Percentiles rank a stretch among this genome's conserved stretches.
Conservation (phyloP, 2,113 vertebrate species). For the Mystacornis crossleyi region DNA sequence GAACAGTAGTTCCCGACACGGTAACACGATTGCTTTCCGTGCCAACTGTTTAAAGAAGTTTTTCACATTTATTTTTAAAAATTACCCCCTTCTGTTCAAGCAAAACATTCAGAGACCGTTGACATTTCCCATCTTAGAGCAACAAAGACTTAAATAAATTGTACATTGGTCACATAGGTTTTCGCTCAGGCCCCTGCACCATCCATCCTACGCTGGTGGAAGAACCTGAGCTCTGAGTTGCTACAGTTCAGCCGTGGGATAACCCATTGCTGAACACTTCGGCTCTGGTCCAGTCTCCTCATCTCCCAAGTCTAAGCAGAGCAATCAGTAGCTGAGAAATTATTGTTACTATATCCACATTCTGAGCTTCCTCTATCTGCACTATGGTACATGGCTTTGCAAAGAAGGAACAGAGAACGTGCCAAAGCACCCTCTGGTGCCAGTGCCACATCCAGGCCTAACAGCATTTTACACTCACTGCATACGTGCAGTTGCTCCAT, state of each 20-base stretch:
- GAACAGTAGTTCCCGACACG: neutral
- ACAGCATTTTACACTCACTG: neutral
- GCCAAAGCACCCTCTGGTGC: neutral
- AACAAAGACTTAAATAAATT: neutral
- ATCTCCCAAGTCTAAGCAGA: neutral
- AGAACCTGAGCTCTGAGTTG: too few relatives aligned
- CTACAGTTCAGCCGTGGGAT: neutral
- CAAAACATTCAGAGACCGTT: neutral
- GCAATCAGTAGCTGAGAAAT: neutral
- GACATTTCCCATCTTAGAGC: neutral
- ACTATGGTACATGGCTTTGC: fast-evolving
- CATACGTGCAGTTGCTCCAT: neutral
- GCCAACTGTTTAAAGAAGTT: neutral
- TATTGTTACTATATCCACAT: neutral
- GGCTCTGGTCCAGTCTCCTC: neutral
- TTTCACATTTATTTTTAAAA: neutral
- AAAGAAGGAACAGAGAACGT: neutral
- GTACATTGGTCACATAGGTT: fast-evolving
- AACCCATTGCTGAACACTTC: neutral
- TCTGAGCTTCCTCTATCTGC: neutral
- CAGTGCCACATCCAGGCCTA: neutral
- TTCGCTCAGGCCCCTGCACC: fast-evolving
- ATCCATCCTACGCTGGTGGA: fast-evolving
- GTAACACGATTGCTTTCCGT: neutral
- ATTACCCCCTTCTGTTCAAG: neutral